phyloP scores from a whole-genome alignment of 1,140 invertebrate species.

The Chrysoperla carnea region DNA sequence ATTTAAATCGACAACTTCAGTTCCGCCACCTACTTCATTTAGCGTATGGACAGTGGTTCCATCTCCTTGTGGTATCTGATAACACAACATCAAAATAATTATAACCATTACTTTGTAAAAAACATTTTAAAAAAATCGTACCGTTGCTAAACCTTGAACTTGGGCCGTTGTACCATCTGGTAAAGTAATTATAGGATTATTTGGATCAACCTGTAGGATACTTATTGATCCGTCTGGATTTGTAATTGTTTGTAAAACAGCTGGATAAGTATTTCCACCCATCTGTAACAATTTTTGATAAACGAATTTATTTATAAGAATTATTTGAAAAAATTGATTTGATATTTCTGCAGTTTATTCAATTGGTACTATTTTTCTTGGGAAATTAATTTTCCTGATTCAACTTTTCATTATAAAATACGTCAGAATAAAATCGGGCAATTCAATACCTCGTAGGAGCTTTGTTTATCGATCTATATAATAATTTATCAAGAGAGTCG shows the following conservation, averaged over 20 bases:
- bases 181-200: slow-evolving; percentile 83
- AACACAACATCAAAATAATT: slow-evolving; percentile 30
- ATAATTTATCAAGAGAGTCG: no score
- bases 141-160: slow-evolving; percentile 74
- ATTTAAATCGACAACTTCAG: slow-evolving; percentile 70
- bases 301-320: not conserved
- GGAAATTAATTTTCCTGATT: no score
- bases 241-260: slow-evolving; percentile 89
- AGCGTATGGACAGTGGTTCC: slow-evolving; percentile 52
- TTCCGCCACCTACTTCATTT: slow-evolving; percentile 41
- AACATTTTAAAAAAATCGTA: slow-evolving; percentile 25
- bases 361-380: not conserved
- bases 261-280: slow-evolving; percentile 27
- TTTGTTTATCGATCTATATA: no score
- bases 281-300: not conserved
- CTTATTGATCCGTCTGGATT: slow-evolving; percentile 94
- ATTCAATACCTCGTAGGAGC: no score
- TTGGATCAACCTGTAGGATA: slow-evolving; percentile 90
- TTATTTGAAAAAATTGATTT: not conserved
- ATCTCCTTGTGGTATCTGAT: slow-evolving; percentile 53
- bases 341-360: not conserved
- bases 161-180: slow-evolving; percentile 92
- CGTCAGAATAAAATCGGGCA: no score
- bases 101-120: not conserved
- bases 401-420: no score